Evolutionary conservation across 2,113 vertebrate genomes (phyloP), one percentile per base, ranked within the genome.

Genomic region (Chaenocephalus aceratus): DNA sequence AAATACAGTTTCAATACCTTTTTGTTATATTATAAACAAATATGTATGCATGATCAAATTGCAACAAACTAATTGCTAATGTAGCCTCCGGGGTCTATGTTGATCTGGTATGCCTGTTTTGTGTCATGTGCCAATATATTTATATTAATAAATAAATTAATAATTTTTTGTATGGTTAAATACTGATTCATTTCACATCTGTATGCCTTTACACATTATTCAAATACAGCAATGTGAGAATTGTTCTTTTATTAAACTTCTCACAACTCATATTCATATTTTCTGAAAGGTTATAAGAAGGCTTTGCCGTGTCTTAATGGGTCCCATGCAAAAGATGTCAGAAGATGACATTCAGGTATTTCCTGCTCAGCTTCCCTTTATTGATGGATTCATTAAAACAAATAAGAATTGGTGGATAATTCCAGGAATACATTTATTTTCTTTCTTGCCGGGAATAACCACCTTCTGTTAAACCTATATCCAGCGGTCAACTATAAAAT

Each of bases 141-240:
- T 30, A 3, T 30, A 30, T 30, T 30, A 21, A 21, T 21, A 21
- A 21, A 21, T 21, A 21, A 21, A 21, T 21, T 21, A 21, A 21
- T 21, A 21, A 21, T 21, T 21, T 30, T 30, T 30, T 4, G 4
- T 30, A 30, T 30, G 30, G 30, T 41, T 41, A 7, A 41, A 41
- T 41, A 41, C 46, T 57, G 41, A 77, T 58, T 71, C 51, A 23
- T 85, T 75, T 81, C 63, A 45, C 18, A 51, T 59, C 56, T 66
- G 54, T 41, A 9, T 62, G 46, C 34, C 44, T 49, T 14, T 49
- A 26, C 49, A 41, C 49, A 30, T 30, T 0, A 41, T 34, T 71
- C 5, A 53, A 56, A 51, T 71, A 6, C 51, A 67, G 79, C 12
- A 45, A 62, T 15, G 26, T 36, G 30, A 57, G 52, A 59, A 41